Evolutionary conservation across 2,888 invertebrate species (phyloP).

Genomic region (Notodonta dromedarius): DNA sequence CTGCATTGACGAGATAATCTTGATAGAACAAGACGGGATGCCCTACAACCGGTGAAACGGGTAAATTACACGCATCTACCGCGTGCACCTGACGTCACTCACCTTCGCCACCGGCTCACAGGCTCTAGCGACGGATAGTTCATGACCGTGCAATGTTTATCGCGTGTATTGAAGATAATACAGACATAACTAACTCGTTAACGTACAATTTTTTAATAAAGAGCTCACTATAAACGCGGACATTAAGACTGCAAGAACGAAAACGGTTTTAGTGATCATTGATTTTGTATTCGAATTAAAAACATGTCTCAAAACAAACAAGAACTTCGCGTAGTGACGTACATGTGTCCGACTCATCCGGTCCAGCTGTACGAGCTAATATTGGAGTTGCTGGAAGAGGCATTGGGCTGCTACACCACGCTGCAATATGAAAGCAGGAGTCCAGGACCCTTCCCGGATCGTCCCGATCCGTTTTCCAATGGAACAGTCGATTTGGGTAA

Average conservation of each 20-base stretch:
- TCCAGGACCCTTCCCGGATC: slow-evolving; percentile 75
- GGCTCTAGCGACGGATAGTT: slow-evolving; percentile 44
- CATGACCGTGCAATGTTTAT: slow-evolving; percentile 53
- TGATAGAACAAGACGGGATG: neutral
- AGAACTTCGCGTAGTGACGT: slow-evolving; percentile 83
- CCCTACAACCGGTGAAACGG: neutral
- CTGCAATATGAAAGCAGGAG: slow-evolving; percentile 85
- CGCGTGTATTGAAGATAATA: slow-evolving; percentile 38
- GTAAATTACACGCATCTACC: slow-evolving; percentile 27
- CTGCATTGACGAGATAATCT: no score
- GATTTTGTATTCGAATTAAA: slow-evolving; percentile 1
- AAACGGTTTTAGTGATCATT: neutral
- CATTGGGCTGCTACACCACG: slow-evolving; percentile 73
- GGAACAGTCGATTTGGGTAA: slow-evolving; percentile 84
- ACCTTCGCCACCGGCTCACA: slow-evolving; percentile 23
- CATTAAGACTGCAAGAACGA: neutral
- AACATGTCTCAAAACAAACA: slow-evolving; percentile 64
- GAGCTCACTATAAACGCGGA: slow-evolving; percentile 14
- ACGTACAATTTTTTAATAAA: slow-evolving; percentile 11
- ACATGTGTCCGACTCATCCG: slow-evolving; percentile 86
- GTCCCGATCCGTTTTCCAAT: slow-evolving; percentile 82
- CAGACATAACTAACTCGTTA: slow-evolving; percentile 15
- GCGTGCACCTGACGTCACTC: slow-evolving; percentile 41
- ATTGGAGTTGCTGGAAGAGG: slow-evolving; percentile 81
- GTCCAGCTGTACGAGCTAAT: slow-evolving; percentile 85